Conservation (phyloP, 2,888 invertebrate genomes). For the Leucophenga montana region DNA sequence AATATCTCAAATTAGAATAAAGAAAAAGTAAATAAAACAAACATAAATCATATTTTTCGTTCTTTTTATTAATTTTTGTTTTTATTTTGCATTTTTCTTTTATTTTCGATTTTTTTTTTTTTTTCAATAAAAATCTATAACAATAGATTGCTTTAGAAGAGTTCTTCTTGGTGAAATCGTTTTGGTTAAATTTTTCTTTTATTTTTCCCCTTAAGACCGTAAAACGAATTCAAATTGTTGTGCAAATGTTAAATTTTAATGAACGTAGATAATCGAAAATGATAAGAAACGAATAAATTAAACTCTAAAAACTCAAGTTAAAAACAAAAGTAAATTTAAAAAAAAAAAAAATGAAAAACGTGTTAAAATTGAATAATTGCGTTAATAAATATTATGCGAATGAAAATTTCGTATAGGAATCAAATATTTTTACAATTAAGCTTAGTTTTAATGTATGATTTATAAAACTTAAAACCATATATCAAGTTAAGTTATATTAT, state of each 20-base stretch:
- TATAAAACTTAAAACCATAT: constrained; percentile 49
- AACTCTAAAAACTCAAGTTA: constrained; percentile 10
- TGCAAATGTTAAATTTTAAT: constrained; percentile 18
- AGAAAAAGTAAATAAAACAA: constrained; percentile 44
- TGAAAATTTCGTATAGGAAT: neutral
- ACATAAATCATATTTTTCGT: neutral
- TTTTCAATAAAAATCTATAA: neutral
- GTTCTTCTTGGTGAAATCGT: constrained; percentile 8
- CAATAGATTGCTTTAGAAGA: neutral
- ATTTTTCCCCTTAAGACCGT: constrained; percentile 19
- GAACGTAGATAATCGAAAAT: neutral
- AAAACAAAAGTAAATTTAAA: neutral
- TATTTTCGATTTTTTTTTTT: constrained; percentile 6
- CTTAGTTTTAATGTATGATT: constrained; percentile 21
- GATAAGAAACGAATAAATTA: constrained; percentile 7
- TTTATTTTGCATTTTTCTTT: no score
- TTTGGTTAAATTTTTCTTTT: constrained; percentile 28
- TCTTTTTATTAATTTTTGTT: constrained; percentile 40
- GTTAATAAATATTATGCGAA: neutral
- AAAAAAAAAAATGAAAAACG: neutral
- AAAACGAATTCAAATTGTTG: constrained; percentile 15
- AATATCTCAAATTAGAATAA: constrained; percentile 51
- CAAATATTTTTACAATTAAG: neutral
- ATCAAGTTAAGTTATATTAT: constrained; percentile 28
- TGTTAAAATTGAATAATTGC: constrained; percentile 3